Evolutionary conservation across 2,888 invertebrate species (phyloP), one percentile per base, ranked within the genome.

Genomic region (Cantharis rufa): DNA sequence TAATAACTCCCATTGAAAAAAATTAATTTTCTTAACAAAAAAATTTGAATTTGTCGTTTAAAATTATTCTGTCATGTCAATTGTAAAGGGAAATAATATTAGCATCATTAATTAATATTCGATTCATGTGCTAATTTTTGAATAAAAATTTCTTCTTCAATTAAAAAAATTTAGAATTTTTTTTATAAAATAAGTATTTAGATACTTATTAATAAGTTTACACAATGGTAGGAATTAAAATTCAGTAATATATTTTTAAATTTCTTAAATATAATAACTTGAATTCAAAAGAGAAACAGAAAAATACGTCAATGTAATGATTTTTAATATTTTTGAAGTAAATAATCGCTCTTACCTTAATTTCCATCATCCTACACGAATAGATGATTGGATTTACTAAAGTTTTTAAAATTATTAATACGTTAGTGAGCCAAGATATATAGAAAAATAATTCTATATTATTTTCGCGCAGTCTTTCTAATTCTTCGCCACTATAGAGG

Each of bases 371-470:
- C 72, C 93, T 87, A 7, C 91, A 90, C 10, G 92, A 92, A 84
- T 93, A 93, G 72, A 93, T 92, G 79, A 93, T 91, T 0, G 92
- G 92, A 86, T 93, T 92, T 62, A 90, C 89, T 72, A 92, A 86
- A 28, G 92, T 91, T 84, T 93, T 93, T 79, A 92, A 86, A 69
- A 93, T 91, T 64, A 93, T 88, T 71, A 92, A 88, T 15, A 89
- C 87, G 84, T 92, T 92, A 15, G 80, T 78, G n/a, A 79, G 28
- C 78, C 81, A 82, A 3, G 78, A 77, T 32, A 84, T 79, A 68
- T 81, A 78, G 62, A 83, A 83, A 24, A 79, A 79, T 15, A 79
- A 18, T 61, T 79, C 74, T 10, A 76, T 70, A 61, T 77, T 75
- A 13, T 68, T 71, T 69, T 69, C 18, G 0, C 74, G 70, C 28